phyloP scores from a whole-genome alignment of 2,888 invertebrate species.

The Polylopha cassiicola region DNA sequence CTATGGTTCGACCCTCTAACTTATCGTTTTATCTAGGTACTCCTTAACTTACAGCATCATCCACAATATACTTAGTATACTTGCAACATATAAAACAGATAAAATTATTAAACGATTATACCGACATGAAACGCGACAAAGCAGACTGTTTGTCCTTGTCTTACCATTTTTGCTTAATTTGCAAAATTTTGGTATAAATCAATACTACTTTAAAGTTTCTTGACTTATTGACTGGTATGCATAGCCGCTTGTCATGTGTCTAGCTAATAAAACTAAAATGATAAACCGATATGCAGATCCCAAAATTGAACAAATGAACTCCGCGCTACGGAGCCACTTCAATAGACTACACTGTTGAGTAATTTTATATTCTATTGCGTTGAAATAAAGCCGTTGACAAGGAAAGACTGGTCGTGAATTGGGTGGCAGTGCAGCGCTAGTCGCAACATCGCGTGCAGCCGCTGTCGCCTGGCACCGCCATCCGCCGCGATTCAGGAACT shows the following conservation, averaged over 20 bases:
- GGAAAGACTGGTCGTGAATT: neutral
- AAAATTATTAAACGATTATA: no score
- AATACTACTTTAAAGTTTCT: no score
- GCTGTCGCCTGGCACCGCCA: constrained; percentile 75
- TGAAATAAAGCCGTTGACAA: constrained; percentile 13
- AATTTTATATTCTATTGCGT: constrained; percentile 6
- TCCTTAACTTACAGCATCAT: no score
- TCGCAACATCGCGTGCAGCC: constrained; percentile 62
- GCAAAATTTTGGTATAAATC: no score
- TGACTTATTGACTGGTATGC: neutral
- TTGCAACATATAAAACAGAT: no score
- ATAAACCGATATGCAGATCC: constrained; percentile 19
- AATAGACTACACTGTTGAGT: neutral
- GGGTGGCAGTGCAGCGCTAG: constrained; percentile 45
- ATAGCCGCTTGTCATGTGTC: constrained; percentile 13
- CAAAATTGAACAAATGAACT: constrained; percentile 16
- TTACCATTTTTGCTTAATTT: no score
- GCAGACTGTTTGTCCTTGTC: no score
- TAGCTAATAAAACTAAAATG: constrained; percentile 17
- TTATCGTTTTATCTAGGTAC: no score
- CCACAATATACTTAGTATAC: no score
- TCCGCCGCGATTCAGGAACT: constrained; percentile 57
- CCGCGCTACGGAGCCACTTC: constrained; percentile 13
- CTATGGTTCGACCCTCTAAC: no score
- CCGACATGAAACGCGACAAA: no score